Conservation (phyloP, 2,888 invertebrate genomes). For the Boloria selene region DNA sequence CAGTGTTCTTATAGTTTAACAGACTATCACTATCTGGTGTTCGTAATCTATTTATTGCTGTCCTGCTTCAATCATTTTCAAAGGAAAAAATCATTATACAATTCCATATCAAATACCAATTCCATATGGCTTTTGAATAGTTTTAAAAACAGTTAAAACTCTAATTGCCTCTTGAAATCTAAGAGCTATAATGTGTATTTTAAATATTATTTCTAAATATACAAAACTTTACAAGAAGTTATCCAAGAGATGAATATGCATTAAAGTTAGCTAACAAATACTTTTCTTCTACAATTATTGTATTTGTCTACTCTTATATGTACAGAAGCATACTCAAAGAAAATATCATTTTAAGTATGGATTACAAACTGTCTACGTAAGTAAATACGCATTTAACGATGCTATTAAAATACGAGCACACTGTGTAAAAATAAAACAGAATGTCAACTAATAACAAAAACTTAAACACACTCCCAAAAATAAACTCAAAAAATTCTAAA, state of each 20-base stretch:
- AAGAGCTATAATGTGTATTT: slow-evolving; percentile 34
- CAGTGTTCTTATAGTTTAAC: slow-evolving; percentile 32
- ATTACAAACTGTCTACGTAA: slow-evolving; percentile 66
- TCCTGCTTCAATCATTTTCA: slow-evolving; percentile 27
- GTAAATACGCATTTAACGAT: slow-evolving; percentile 59
- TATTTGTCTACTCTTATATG: slow-evolving; percentile 70
- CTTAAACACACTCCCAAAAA: slow-evolving; percentile 67
- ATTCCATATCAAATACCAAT: slow-evolving; percentile 15
- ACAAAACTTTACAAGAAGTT: slow-evolving; percentile 23
- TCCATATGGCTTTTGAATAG: slow-evolving; percentile 23
- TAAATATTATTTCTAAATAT: slow-evolving; percentile 29
- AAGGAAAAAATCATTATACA: slow-evolving; percentile 12
- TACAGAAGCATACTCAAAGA: slow-evolving; percentile 77
- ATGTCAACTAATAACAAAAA: slow-evolving; percentile 64
- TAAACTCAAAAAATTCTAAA: slow-evolving; percentile 64
- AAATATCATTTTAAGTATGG: slow-evolving; percentile 70
- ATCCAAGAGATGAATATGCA: slow-evolving; percentile 36
- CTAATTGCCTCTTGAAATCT: slow-evolving; percentile 32
- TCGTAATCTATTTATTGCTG: slow-evolving; percentile 27
- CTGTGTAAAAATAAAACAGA: slow-evolving; percentile 65
- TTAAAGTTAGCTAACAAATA: slow-evolving; percentile 46
- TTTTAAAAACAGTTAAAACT: slow-evolving; percentile 22
- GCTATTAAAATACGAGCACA: slow-evolving; percentile 76
- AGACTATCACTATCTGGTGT: neutral
- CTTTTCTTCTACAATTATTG: slow-evolving; percentile 56